Percentiles rank a stretch among this genome's conserved stretches.
phyloP scores from a whole-genome alignment of 2,113 vertebrate genomes.

The Myotis brandtii region DNA sequence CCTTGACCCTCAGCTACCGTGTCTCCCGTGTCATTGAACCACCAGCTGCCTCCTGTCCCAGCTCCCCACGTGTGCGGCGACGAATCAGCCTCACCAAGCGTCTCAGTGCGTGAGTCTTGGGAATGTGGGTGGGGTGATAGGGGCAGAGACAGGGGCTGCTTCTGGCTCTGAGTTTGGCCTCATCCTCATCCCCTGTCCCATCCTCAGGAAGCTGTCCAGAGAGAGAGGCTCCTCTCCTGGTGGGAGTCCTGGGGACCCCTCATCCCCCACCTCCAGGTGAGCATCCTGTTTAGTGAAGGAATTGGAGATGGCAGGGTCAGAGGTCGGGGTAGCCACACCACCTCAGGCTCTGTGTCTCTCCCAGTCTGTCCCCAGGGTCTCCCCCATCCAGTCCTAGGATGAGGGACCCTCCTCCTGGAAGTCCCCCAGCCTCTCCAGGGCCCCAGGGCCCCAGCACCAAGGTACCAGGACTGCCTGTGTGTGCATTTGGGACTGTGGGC shows the following conservation, averaged over 20 bases:
- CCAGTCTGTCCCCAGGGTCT: slow-evolving; percentile 68
- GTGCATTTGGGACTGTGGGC: fast-evolving
- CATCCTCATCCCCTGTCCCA: background rate
- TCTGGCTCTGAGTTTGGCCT: background rate
- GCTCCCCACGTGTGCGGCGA: slow-evolving; percentile 88
- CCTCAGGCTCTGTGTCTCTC: background rate
- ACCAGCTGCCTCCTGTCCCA: slow-evolving; percentile 90
- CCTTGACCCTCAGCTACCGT: slow-evolving; percentile 88
- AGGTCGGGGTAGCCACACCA: background rate
- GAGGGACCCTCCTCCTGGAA: slow-evolving; percentile 58
- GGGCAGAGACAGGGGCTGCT: background rate
- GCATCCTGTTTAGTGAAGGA: background rate
- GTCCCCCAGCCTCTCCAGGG: slow-evolving; percentile 71
- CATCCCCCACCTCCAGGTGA: slow-evolving; percentile 72
- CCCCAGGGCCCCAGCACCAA: slow-evolving; percentile 50
- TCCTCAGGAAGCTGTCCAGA: slow-evolving; percentile 74
- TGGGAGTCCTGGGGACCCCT: slow-evolving; percentile 52
- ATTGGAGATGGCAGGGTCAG: background rate
- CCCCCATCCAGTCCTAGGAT: slow-evolving; percentile 69
- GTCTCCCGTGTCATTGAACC: slow-evolving; percentile 91
- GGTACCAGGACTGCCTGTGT: slow-evolving; percentile 39
- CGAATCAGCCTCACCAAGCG: slow-evolving; percentile 89
- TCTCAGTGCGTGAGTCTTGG: slow-evolving; percentile 88
- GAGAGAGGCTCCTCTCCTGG: slow-evolving; percentile 59
- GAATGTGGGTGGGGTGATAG: background rate